Evolutionary conservation across 1,140 invertebrate genomes (phyloP), one percentile per base, ranked within the genome.

Genomic region (Drosophila nannoptera): DNA sequence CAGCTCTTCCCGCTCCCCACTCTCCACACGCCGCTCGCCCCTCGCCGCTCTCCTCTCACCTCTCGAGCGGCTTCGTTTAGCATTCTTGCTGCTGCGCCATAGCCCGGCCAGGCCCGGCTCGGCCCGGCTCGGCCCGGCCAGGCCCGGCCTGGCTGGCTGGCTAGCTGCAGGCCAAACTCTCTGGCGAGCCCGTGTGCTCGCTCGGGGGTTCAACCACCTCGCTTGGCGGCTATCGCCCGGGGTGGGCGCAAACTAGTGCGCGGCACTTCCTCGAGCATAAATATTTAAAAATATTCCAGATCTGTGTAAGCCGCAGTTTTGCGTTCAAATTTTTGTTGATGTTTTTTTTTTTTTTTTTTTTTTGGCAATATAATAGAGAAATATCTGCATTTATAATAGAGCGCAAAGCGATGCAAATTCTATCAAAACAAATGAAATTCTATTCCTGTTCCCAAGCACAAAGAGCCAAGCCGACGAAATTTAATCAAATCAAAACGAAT

Each of bases 11-110:
- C 22, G 1, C 22, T 22, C 3, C 32, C 4, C 52, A 52, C 22
- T 40, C 16, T n/a, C 36, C 31, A 50, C 48, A 42, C 55, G 67
- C 70, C 67, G 73, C 61, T 74, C 76, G 76, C 74, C 75, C 67
- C 8, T 38, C 36, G 36, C 31, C 48, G 63, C 59, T 46, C 65
- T 32, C 9, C 32, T 35, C 33, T 77, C 75, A 45, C 43, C 49
- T 70, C 63, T 77, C 63, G 68, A 80, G 65, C 73, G 42, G 77
- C 64, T 76, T 77, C 56, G 78, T 66, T 81, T 81, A 81, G 73
- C 77, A 81, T 81, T 81, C 77, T 81, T 73, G 77, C 70, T 77
- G 60, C 73, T 77, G 75, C 75, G 75, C 75, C 75, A 78, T 78
- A 78, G 52, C 75, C 40, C 12, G n/a, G 12, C 48, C 52, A 52